Conservation (phyloP, 1,140 invertebrate genomes). For the Samia ricini region DNA sequence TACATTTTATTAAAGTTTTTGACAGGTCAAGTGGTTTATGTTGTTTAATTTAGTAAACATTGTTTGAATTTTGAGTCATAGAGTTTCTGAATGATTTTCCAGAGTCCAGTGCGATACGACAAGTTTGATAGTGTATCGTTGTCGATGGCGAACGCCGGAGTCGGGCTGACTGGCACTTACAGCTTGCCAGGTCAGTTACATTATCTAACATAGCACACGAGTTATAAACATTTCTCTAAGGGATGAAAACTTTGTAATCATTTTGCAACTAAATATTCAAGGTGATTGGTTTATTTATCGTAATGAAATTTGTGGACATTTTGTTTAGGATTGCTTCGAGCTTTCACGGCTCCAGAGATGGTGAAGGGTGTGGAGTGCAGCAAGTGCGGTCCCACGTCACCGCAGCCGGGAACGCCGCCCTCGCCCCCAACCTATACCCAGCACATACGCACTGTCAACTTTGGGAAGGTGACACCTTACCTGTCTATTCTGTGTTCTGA, state of each 20-base stretch:
- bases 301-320: background rate
- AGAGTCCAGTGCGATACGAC: slow-evolving; percentile 92
- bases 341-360: slow-evolving; percentile 90
- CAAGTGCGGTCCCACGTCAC: slow-evolving; percentile 84
- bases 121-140: slow-evolving; percentile 93
- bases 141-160: slow-evolving; percentile 78
- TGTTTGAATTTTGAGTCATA: background rate
- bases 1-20: background rate
- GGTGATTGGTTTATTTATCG: too few species aligned
- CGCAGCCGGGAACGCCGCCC: slow-evolving; percentile 74
- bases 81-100: slow-evolving; percentile 12
- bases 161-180: slow-evolving; percentile 77
- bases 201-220: too few species aligned
- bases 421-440: slow-evolving; percentile 79
- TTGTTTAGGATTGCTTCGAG: slow-evolving; percentile 81
- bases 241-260: too few species aligned
- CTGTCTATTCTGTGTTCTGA: too few species aligned
- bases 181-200: slow-evolving; percentile 51
- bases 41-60: background rate
- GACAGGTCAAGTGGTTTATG: background rate
- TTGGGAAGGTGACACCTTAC: slow-evolving; percentile 84
- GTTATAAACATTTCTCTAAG: too few species aligned
- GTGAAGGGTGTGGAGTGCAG: slow-evolving; percentile 91
- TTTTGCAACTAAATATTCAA: too few species aligned
- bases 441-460: slow-evolving; percentile 89